Evolutionary conservation across 2,113 vertebrate species (phyloP).

Genomic region (Gavialis gangeticus): DNA sequence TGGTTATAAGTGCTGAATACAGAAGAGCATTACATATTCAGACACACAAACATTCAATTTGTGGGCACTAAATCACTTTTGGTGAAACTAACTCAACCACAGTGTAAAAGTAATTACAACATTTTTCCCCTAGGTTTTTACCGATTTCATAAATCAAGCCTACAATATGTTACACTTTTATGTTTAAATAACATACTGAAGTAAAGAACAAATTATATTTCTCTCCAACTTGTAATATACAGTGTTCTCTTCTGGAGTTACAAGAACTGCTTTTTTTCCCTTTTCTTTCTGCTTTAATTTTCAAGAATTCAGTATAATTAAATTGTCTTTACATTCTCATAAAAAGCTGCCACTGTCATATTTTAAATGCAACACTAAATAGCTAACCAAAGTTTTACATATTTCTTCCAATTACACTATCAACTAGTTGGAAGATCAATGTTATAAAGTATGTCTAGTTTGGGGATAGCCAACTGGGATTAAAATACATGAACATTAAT

Average conservation of each 20-base stretch:
- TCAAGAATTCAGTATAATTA: neutral
- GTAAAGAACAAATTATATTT: neutral
- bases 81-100: neutral
- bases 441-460: constrained; percentile 25
- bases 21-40: neutral
- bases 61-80: constrained; percentile 15
- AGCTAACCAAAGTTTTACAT: neutral
- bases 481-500: constrained; percentile 35
- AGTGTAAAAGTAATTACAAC: neutral
- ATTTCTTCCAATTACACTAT: constrained; percentile 37
- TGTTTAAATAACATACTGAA: constrained; percentile 2
- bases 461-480: neutral
- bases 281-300: neutral
- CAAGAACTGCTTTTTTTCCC: neutral
- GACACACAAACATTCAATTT: constrained; percentile 7
- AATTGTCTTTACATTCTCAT: neutral
- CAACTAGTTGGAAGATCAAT: constrained; percentile 36
- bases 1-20: constrained; percentile 23
- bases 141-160: neutral
- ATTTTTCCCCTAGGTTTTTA: neutral
- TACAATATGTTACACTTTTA: neutral
- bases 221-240: neutral
- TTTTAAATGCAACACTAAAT: constrained; percentile 43
- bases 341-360: neutral
- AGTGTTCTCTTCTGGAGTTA: neutral